A percentile compares a stretch with the other conserved stretches of the same genome.
These are phyloP conservation scores for Eupithecia centaureata DNA, from an alignment of 2,888 invertebrate species.

Conservation along the genomic window DNA sequence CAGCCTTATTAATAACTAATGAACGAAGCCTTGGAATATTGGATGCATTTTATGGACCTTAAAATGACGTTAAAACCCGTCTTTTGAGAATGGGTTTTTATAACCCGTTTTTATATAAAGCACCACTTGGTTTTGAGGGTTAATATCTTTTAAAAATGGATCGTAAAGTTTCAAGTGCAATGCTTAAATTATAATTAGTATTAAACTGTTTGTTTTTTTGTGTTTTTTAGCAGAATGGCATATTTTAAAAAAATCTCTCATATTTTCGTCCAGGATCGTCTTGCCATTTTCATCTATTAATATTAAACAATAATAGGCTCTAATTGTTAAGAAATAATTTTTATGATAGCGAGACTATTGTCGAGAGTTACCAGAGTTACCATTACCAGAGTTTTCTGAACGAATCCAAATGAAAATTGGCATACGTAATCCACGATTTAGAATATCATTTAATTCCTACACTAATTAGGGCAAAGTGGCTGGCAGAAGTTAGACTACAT, in stretches of 20 bases:
- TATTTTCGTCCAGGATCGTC: not conserved
- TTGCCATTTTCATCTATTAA: no score
- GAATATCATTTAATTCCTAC: no score
- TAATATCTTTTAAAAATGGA: not conserved
- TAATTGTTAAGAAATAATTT: no score
- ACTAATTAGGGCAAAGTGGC: no score
- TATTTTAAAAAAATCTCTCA: not conserved
- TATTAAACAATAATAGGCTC: no score
- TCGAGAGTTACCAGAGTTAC: no score
- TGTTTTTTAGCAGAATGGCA: not conserved
- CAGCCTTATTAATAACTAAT: constrained; percentile 69
- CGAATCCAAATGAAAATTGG: no score
- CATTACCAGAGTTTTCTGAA: no score
- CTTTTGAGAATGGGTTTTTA: constrained; percentile 7
- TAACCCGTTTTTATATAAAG: constrained; percentile 12
- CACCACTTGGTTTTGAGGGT: not conserved
- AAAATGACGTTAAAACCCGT: constrained; percentile 1
- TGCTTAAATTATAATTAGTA: not conserved
- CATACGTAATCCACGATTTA: no score
- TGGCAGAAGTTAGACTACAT: no score
- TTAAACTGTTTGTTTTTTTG: not conserved
- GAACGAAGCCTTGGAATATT: constrained; percentile 53
- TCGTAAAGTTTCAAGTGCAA: not conserved
- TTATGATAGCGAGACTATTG: no score
- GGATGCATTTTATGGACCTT: constrained; percentile 42